A percentile compares a stretch with the other conserved stretches of the same genome.
phyloP scores from a whole-genome alignment of 1,140 invertebrate genomes.

The Conus betulinus region DNA sequence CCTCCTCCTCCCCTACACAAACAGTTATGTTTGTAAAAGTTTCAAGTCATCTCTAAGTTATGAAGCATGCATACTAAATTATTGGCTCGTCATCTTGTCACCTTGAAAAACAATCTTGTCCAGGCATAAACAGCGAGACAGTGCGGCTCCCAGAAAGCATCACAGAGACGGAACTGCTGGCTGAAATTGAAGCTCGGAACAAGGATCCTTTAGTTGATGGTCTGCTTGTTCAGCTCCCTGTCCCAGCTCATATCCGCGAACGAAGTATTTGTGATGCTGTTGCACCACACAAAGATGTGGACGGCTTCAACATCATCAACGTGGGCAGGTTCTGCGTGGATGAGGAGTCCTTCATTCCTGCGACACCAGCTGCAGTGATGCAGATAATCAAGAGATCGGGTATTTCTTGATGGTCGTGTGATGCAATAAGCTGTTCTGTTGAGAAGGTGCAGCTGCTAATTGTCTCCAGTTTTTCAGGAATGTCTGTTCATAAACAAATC shows the following conservation, averaged over 20 bases:
- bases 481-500: not conserved
- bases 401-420: conserved; percentile 43
- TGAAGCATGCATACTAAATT: too few species aligned
- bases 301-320: conserved; percentile 83
- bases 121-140: conserved; percentile 82
- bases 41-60: too few species aligned
- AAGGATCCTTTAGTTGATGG: conserved; percentile 84
- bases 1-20: not conserved
- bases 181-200: conserved; percentile 83
- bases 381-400: conserved; percentile 83
- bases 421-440: not conserved
- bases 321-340: conserved; percentile 82
- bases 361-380: conserved; percentile 87
- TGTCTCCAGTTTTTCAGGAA: not conserved
- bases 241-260: conserved; percentile 83
- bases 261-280: conserved; percentile 88
- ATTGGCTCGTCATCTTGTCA: too few species aligned
- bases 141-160: conserved; percentile 79
- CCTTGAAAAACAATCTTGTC: not conserved
- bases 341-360: conserved; percentile 87
- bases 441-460: not conserved
- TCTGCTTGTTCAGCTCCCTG: conserved; percentile 89
- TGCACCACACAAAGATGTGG: conserved; percentile 89
- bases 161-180: conserved; percentile 82
- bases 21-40: too few species aligned